Evolutionary conservation across 2,888 invertebrate species (phyloP).

Genomic region (Agelastica alni): DNA sequence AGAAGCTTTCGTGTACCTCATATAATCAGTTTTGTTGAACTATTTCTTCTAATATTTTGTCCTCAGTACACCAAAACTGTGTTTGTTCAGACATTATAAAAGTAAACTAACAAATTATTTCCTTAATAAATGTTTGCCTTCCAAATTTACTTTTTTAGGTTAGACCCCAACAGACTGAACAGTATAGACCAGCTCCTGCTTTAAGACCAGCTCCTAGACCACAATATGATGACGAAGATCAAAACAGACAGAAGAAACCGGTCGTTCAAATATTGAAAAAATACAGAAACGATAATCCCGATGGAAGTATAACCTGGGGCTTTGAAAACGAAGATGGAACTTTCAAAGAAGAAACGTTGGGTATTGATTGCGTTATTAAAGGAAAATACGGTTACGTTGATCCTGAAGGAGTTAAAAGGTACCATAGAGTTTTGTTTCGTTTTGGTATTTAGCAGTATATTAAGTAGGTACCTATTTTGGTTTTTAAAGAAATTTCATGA

Average conservation of each 20-base stretch:
- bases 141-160: slow-evolving; percentile 30
- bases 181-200: slow-evolving; percentile 42
- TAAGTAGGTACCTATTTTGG: background rate
- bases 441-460: background rate
- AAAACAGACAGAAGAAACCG: slow-evolving; percentile 53
- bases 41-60: too few species aligned
- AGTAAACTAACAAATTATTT: background rate
- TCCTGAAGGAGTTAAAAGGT: slow-evolving; percentile 74
- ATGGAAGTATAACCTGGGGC: slow-evolving; percentile 86
- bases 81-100: too few species aligned
- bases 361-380: slow-evolving; percentile 61
- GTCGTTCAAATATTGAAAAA: slow-evolving; percentile 56
- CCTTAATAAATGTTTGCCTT: slow-evolving; percentile 4
- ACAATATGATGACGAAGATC: slow-evolving; percentile 51
- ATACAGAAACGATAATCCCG: slow-evolving; percentile 78
- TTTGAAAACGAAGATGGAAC: slow-evolving; percentile 88
- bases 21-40: too few species aligned
- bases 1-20: too few species aligned
- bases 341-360: slow-evolving; percentile 83
- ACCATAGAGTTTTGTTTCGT: slow-evolving; percentile 1
- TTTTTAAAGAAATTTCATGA: too few species aligned
- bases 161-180: slow-evolving; percentile 45
- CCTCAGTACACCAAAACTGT: too few species aligned
- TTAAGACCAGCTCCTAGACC: slow-evolving; percentile 44
- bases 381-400: slow-evolving; percentile 81